Evolutionary conservation across 2,797 vertebrate genomes (phyloP).

Genomic region (Coreius guichenoti): DNA sequence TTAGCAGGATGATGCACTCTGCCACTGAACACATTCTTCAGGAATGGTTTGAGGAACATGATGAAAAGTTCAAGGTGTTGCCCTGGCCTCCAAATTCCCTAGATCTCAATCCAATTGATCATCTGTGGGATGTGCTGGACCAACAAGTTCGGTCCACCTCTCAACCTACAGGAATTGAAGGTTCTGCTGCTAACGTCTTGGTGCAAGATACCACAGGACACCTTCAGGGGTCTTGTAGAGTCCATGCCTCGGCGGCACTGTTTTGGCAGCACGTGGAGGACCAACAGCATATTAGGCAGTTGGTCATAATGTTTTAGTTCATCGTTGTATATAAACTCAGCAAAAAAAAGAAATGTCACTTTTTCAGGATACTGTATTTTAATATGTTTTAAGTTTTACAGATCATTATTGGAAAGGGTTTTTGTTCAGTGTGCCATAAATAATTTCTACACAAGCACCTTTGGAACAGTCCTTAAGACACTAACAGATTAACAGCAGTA

Average conservation of each 20-base stretch:
- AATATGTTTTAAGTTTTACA: too few relatives aligned
- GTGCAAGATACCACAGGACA: not conserved
- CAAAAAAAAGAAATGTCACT: not conserved
- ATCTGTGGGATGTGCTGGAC: not conserved
- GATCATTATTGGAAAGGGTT: too few relatives aligned
- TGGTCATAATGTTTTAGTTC: not conserved
- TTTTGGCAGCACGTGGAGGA: not conserved
- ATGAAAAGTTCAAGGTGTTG: not conserved
- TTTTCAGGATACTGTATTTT: too few relatives aligned
- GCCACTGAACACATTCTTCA: not conserved
- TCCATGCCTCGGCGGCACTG: not conserved
- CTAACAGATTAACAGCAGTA: not conserved
- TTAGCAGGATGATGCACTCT: too few relatives aligned
- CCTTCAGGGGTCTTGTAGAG: not conserved
- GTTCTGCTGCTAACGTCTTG: not conserved
- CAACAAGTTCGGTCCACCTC: not conserved
- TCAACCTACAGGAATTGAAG: not conserved
- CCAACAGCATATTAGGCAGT: not conserved
- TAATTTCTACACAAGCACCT: too few relatives aligned
- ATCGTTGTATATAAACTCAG: not conserved
- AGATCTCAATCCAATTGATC: not conserved
- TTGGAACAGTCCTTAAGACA: not conserved
- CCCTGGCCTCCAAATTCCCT: not conserved
- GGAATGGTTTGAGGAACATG: not conserved
- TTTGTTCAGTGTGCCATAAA: too few relatives aligned